A percentile compares a stretch with the other conserved stretches of the same genome.
These are phyloP conservation scores for Cacajao melanocephalus DNA, from an alignment of 2,797 vertebrate genomes.

Conservation along the genomic window DNA sequence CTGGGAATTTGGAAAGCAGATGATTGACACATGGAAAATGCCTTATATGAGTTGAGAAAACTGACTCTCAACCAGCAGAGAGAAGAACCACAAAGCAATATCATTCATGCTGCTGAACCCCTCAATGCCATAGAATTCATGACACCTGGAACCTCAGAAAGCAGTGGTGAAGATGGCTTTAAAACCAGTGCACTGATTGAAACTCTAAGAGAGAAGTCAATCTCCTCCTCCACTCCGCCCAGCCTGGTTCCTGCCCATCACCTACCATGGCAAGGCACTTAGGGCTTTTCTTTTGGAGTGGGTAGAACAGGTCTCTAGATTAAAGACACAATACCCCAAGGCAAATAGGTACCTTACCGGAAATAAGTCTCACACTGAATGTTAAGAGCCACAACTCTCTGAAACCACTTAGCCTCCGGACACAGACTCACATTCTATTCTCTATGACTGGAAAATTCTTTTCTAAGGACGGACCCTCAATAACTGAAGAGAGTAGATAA, in stretches of 20 bases:
- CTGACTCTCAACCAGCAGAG: background rate
- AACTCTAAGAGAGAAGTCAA: background rate
- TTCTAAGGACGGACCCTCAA: background rate
- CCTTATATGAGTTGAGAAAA: background rate
- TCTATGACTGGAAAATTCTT: background rate
- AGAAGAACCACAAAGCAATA: background rate
- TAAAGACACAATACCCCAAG: background rate
- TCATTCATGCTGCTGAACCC: background rate
- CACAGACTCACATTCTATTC: background rate
- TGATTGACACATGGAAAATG: background rate
- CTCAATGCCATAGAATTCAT: background rate
- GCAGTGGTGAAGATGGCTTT: background rate
- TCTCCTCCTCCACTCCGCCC: background rate
- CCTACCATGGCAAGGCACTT: background rate
- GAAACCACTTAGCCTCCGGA: background rate
- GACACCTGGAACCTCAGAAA: background rate
- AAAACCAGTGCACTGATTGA: background rate
- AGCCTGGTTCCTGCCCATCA: background rate
- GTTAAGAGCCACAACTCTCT: background rate
- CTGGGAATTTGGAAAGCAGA: background rate
- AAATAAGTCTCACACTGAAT: background rate
- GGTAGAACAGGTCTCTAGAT: background rate
- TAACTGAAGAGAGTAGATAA: background rate
- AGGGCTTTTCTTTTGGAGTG: background rate
- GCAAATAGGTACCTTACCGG: background rate